Conservation (phyloP, 2,888 invertebrate species). For the Escarpia spicata region DNA sequence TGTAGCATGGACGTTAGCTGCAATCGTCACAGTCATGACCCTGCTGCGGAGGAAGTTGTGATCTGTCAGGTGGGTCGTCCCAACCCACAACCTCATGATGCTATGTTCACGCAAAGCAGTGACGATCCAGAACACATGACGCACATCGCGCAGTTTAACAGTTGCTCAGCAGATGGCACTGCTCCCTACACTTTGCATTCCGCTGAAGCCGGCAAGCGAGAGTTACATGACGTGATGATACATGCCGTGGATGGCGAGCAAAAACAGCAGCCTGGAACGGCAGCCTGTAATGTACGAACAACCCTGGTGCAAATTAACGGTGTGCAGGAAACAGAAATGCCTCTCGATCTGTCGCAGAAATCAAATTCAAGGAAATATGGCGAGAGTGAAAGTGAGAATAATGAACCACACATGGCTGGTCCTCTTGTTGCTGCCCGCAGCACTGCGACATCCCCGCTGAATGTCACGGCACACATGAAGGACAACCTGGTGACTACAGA, state of each 20-base stretch:
- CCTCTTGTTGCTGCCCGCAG: neutral
- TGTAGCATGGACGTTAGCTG: neutral
- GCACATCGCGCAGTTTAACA: too few relatives aligned
- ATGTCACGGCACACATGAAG: neutral
- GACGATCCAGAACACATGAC: neutral
- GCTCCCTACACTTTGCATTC: neutral
- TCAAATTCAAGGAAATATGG: too few relatives aligned
- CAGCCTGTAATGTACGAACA: neutral
- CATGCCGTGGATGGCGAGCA: neutral
- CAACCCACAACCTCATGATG: neutral
- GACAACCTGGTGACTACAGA: neutral
- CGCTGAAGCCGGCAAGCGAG: neutral
- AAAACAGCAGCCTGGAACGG: neutral
- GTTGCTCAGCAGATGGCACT: neutral
- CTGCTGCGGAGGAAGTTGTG: neutral
- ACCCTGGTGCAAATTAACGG: neutral
- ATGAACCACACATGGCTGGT: neutral
- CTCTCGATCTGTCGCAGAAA: neutral
- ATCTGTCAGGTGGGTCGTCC: neutral
- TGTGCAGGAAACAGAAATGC: neutral
- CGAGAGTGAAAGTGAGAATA: neutral
- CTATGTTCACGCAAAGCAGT: neutral
- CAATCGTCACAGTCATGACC: neutral
- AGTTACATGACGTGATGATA: neutral
- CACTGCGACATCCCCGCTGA: neutral